Evolutionary conservation across 2,888 invertebrate species (phyloP).

Genomic region (Dorcus hopei): DNA sequence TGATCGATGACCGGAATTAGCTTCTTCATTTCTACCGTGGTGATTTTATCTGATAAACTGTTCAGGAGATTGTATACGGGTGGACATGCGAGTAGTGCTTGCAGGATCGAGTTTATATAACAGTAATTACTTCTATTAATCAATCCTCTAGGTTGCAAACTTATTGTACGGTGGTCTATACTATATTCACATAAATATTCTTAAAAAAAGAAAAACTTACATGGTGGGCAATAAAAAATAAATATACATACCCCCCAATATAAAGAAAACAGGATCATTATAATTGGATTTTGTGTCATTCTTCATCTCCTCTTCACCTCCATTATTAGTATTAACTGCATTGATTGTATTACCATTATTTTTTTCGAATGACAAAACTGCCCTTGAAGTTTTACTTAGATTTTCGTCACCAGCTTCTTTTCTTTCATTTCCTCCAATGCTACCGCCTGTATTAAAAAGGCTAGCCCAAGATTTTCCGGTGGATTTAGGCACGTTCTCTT

Average conservation of each 20-base stretch:
- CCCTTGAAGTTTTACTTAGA: neutral
- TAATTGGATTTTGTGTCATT: slow-evolving; percentile 41
- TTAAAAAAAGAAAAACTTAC: slow-evolving; percentile 45
- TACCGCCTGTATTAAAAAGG: slow-evolving; percentile 48
- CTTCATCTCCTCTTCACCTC: slow-evolving; percentile 22
- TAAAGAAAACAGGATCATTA: slow-evolving; percentile 65
- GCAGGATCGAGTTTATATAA: slow-evolving; percentile 93
- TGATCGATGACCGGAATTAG: slow-evolving; percentile 85
- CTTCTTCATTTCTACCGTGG: slow-evolving; percentile 51
- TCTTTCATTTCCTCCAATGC: neutral
- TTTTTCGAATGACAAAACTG: too few relatives aligned
- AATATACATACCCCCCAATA: slow-evolving; percentile 64
- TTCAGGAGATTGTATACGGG: slow-evolving; percentile 91
- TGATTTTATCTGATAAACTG: slow-evolving; percentile 66
- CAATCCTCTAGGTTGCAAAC: slow-evolving; percentile 84
- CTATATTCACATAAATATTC: slow-evolving; percentile 74
- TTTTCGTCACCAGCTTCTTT: slow-evolving; percentile 31
- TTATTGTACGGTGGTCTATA: slow-evolving; percentile 74
- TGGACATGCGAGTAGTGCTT: slow-evolving; percentile 90
- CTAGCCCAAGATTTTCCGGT: slow-evolving; percentile 66
- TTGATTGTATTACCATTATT: too few relatives aligned
- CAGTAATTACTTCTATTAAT: slow-evolving; percentile 94
- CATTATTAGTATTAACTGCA: neutral
- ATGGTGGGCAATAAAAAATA: neutral
- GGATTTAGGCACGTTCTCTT: slow-evolving; percentile 5